Percentiles rank a stretch among this genome's conserved stretches.
These are phyloP conservation scores for Epirrhoe tristata DNA, from an alignment of 2,888 invertebrate species.

Conservation along the genomic window DNA sequence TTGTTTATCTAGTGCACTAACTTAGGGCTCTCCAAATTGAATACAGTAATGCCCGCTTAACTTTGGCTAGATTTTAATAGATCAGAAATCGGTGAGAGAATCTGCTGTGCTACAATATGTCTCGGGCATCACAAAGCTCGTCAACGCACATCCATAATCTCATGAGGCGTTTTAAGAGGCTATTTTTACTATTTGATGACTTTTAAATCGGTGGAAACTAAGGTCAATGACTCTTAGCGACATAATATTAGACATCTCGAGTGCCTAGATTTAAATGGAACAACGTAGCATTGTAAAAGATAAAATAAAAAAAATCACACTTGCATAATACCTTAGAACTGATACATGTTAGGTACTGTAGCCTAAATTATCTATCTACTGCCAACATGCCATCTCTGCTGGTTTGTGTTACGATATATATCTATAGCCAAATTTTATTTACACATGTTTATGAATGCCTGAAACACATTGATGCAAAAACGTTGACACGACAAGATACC, in stretches of 20 bases:
- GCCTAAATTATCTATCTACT: conserved; percentile 2
- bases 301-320: neutral
- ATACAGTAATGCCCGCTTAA: no score
- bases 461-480: conserved; percentile 62
- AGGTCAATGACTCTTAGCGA: neutral
- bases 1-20: no score
- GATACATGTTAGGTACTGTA: neutral
- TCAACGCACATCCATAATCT: conserved; percentile 27
- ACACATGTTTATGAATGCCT: conserved; percentile 47
- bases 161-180: conserved; percentile 14
- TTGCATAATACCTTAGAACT: neutral
- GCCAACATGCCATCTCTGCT: conserved; percentile 1
- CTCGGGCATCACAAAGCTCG: conserved; percentile 53
- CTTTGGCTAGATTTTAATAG: neutral
- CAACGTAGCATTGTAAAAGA: neutral
- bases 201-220: conserved; percentile 29
- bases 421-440: conserved; percentile 2
- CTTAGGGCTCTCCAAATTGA: no score
- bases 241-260: neutral
- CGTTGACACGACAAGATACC: conserved; percentile 44
- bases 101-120: conserved; percentile 58
- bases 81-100: conserved; percentile 4
- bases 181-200: conserved; percentile 8
- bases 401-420: neutral
- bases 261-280: neutral